Conservation (phyloP, 37 sponge, comb jelly and placozoan genomes). For the Oscarella lobularis region DNA sequence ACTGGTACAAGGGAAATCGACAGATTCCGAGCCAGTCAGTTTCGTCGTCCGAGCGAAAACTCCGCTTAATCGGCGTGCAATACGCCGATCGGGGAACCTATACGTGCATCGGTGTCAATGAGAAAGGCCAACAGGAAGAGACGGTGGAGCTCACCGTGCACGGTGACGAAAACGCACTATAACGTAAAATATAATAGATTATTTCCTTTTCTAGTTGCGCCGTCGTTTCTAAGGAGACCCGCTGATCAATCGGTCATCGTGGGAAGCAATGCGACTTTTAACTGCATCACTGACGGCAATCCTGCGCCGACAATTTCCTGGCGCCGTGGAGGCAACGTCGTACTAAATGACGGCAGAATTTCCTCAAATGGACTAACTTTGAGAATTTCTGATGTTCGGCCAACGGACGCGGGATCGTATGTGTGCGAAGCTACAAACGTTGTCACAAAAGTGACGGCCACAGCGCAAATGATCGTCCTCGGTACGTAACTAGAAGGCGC, state of each 20-base stretch:
- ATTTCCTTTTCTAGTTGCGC: neutral
- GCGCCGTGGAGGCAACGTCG: neutral
- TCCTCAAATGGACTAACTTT: too few species aligned
- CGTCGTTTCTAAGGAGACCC: neutral
- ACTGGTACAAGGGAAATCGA: neutral
- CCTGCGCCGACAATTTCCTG: neutral
- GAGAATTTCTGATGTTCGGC: conserved; percentile 1
- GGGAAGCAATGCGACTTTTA: neutral
- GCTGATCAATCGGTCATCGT: neutral
- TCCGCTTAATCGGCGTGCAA: neutral
- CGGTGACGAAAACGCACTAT: too few species aligned
- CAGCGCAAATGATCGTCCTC: neutral
- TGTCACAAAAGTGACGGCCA: neutral
- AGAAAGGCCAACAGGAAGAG: neutral
- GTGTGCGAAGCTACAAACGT: neutral
- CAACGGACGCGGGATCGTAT: neutral
- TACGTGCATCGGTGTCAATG: neutral
- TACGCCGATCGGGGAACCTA: neutral
- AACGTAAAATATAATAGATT: too few species aligned
- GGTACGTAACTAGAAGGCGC: too few species aligned
- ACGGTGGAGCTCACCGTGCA: neutral
- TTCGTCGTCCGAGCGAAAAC: neutral
- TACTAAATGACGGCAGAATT: neutral
- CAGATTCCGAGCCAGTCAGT: neutral
- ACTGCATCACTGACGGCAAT: neutral